phyloP scores from a whole-genome alignment of 2,113 vertebrate species.

The Octodon degus region DNA sequence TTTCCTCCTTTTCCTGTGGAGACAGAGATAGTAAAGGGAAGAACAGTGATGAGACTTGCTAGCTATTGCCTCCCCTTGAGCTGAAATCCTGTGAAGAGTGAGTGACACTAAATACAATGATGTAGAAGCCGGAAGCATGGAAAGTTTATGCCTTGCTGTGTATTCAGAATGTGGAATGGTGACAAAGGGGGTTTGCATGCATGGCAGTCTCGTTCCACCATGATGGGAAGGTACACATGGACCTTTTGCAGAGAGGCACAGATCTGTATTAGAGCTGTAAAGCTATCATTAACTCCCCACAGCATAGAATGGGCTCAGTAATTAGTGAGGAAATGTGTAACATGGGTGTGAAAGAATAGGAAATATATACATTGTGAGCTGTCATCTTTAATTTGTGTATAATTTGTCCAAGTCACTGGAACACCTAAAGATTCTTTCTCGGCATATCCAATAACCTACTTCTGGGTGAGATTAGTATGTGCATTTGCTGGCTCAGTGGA shows the following conservation, averaged over 20 bases:
- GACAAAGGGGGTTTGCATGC: not conserved
- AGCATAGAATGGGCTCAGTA: not conserved
- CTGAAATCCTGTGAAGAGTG: not conserved
- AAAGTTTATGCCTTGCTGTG: not conserved
- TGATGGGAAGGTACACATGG: rapidly evolving
- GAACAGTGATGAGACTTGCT: not conserved
- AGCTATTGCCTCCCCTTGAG: not conserved
- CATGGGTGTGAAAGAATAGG: not conserved
- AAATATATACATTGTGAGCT: not conserved
- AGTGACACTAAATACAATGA: not conserved
- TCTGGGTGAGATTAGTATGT: not conserved
- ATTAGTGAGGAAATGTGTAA: not conserved
- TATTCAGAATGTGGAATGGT: not conserved
- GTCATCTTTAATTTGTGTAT: not conserved
- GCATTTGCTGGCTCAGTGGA: not conserved
- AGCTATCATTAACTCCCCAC: not conserved
- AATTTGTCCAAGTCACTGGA: not conserved
- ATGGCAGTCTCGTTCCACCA: not conserved
- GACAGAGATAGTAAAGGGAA: not conserved
- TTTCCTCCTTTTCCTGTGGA: not conserved
- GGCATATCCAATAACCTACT: not conserved
- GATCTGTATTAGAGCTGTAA: too few species aligned
- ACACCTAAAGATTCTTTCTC: not conserved
- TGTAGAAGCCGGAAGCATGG: not conserved
- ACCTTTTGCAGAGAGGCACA: not conserved